Evolutionary conservation across 2,113 vertebrate genomes (phyloP), one percentile per base, ranked within the genome.

Genomic region (Caretta caretta): DNA sequence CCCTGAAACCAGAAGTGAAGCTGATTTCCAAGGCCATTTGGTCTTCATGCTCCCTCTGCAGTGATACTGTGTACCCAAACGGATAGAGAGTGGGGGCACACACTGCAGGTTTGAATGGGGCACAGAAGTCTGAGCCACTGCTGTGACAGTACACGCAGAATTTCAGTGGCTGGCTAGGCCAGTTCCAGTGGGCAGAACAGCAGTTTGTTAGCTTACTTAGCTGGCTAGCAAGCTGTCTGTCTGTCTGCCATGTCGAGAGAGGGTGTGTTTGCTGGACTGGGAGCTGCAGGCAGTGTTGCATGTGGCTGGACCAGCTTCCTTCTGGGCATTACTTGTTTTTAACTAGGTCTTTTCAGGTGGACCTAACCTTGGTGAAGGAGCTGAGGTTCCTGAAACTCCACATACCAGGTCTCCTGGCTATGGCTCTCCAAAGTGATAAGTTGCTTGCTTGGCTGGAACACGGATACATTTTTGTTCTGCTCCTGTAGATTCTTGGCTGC

Each of bases 161-260:
- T 92, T 82, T 76, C 69, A 38, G 53, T 38, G 22, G 56, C 80
- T 89, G 75, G 57, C 81, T 84, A 31, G 82, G 38, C 25, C 65
- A 27, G 16, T 27, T 93, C 69, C 86, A 84, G 54, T 72, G 85
- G 91, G 87, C 87, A 92, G 91, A 84, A 84, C 82, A 50, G 51
- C 82, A 81, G 69, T 76, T 89, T 89, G 83, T 80, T 57, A 75
- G 80, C 91, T 89, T 49, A 80, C 91, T 83, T 65, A 89, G 65
- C 65, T 38, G 17, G 35, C 35, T 72, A 72, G 65, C 31, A 19
- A 22, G 35, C 65, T 20, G 65, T 17, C 19, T 20, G n/a, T 17
- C n/a, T 38, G 6, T 19, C 35, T 72, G 69, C 69, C 5, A 10
- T 72, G 19, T 38, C n/a, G 8, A 72, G n/a, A 72, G 11, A 22